Evolutionary conservation across 2,888 invertebrate species (phyloP), one percentile per base, ranked within the genome.

Genomic region (Lamellibrachia satsuma): DNA sequence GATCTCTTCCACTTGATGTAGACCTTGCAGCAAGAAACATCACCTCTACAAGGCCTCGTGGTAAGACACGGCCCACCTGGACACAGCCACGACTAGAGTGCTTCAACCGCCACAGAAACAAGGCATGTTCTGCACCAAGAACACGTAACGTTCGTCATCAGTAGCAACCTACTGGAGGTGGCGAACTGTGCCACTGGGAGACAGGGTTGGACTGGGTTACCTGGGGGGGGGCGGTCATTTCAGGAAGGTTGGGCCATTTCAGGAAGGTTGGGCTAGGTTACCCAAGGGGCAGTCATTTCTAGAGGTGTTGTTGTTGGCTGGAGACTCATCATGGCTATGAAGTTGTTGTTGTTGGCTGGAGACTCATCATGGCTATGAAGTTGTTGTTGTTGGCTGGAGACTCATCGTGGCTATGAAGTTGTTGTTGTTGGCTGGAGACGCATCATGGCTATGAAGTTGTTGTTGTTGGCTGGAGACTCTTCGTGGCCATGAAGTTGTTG

Each of bases 11-110:
- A 22, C 15, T 75, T 22, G 75, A 75, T 75, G 75, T 75, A 75
- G n/a, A 15, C 75, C 75, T 75, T 75, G 75, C 75, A 75, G 75
- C 75, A 75, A 22, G 75, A 75, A 75, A 75, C 75, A 75, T 75
- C 75, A 75, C 75, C 75, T 75, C 15, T 75, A 75, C 15, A 75
- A 15, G 22, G 22, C 75, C 75, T 75, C 22, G 75, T 75, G 75
- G 75, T 6, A 15, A 75, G 75, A n/a, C 75, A 75, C 2, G 75
- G 75, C 75, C 15, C 75, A 75, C 75, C 75, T 75, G 75, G 75
- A 6, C 75, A 11, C 3, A 15, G 22, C 75, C 75, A 75, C 75
- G 22, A n/a, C 22, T 22, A 75, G 22, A 75, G 3, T 75, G 75
- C 22, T n/a, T 15, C 75, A 22, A 9, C 55, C 55, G 9, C 9